Evolutionary conservation across 2,888 invertebrate genomes (phyloP).

Genomic region (Hirtodrosophila histrioides): DNA sequence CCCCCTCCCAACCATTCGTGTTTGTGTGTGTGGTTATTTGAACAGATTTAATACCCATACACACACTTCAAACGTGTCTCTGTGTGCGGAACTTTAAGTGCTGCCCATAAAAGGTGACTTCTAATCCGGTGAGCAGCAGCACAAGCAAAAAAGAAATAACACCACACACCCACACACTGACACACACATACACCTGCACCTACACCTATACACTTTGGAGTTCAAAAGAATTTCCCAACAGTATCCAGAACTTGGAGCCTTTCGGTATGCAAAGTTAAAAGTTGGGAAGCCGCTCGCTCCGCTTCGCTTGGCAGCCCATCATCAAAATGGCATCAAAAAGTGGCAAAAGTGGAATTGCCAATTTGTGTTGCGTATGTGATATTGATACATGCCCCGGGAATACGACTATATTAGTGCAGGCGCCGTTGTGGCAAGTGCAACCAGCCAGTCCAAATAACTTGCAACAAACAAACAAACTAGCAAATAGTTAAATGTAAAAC

Average conservation of each 20-base stretch:
- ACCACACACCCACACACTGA: slow-evolving; percentile 37
- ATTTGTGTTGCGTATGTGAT: slow-evolving; percentile 60
- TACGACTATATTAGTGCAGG: slow-evolving; percentile 10
- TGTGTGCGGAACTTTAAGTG: slow-evolving; percentile 64
- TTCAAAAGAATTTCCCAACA: slow-evolving; percentile 65
- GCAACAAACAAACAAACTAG: slow-evolving; percentile 25
- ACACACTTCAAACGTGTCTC: slow-evolving; percentile 30
- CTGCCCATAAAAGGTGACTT: slow-evolving; percentile 69
- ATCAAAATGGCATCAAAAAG: slow-evolving; percentile 71
- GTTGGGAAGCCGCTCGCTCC: slow-evolving; percentile 44
- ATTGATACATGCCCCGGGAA: slow-evolving; percentile 29
- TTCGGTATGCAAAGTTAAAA: slow-evolving; percentile 56
- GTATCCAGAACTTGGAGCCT: slow-evolving; percentile 32
- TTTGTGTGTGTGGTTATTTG: slow-evolving; percentile 66
- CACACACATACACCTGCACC: not conserved
- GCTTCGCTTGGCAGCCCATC: slow-evolving; percentile 57
- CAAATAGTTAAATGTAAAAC: slow-evolving; percentile 45
- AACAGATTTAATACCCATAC: slow-evolving; percentile 74
- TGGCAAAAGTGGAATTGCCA: slow-evolving; percentile 74
- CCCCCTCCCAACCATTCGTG: not conserved
- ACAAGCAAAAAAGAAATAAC: slow-evolving; percentile 56
- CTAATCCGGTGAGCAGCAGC: slow-evolving; percentile 64
- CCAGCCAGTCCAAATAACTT: slow-evolving; percentile 5
- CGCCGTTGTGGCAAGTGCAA: not conserved
- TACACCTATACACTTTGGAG: slow-evolving; percentile 24